Evolutionary conservation across 2,797 vertebrate genomes (phyloP).

Genomic region (Clamator glandarius): DNA sequence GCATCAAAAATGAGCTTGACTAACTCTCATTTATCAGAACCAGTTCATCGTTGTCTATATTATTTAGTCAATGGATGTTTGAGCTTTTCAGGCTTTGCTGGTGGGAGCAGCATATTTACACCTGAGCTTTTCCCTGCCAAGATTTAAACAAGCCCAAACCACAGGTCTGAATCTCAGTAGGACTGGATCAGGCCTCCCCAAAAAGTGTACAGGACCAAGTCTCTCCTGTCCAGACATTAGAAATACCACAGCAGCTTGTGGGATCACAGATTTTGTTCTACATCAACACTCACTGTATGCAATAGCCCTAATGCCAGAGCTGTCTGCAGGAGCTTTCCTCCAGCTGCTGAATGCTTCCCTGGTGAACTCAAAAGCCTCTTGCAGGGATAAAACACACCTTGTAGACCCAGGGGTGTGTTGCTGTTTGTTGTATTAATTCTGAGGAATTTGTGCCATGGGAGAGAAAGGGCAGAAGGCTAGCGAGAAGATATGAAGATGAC

Average conservation of each 20-base stretch:
- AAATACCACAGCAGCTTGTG: neutral
- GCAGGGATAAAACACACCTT: neutral
- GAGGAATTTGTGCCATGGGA: neutral
- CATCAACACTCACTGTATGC: accelerated
- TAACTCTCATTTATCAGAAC: neutral
- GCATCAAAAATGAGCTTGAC: neutral
- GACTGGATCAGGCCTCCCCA: neutral
- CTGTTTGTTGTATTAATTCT: neutral
- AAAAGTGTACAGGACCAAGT: accelerated
- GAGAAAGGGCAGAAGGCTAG: neutral
- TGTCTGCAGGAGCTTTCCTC: neutral
- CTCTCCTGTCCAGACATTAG: neutral
- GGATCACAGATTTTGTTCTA: neutral
- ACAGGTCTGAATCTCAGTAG: neutral
- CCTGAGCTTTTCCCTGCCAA: neutral
- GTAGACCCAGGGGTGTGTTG: neutral
- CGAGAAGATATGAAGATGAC: accelerated
- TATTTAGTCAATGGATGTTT: neutral
- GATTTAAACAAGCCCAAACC: neutral
- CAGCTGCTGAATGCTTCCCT: neutral
- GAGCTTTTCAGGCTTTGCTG: neutral
- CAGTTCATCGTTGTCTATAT: neutral
- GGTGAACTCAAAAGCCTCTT: neutral
- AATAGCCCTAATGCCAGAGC: neutral
- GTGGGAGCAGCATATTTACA: neutral